Base-by-base conservation (phyloP, 2,797 vertebrate genomes). In the Hylomyscus alleni region DNA sequence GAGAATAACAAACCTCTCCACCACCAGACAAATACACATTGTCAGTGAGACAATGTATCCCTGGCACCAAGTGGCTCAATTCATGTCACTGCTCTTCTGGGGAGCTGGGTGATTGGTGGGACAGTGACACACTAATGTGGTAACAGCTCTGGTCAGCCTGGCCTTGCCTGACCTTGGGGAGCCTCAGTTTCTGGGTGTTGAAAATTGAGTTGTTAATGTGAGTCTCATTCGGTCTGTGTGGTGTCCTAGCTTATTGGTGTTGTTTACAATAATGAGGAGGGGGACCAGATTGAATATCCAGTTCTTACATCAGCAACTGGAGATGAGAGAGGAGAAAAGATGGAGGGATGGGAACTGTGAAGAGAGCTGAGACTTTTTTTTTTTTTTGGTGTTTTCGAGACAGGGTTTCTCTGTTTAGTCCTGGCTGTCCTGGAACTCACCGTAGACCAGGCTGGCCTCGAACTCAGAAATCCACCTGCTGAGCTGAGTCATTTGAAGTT, bases 1-100 rank as follows among this genome's bases (percentile, higher is more conserved):
- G 83, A 89, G 90, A 84, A 76, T 89, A 94, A 87, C 15, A 34
- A 92, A 34, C 29, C 83, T 91, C 76, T 80, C 56, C 24, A 56
- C 65, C 87, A 44, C 80, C 81, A 94, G 94, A 95, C 62, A 67
- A 77, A 96, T 31, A 29, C 0, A 72, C 2, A 17, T 12, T 72
- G 88, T 93, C 92, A 75, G 54, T 0, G 54, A 56, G 40, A 89
- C 82, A 69, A 47, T 1, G 44, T 52, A 84, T 94, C 34, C 94
- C 92, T 10, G 52, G 85, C 75, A 86, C 60, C 34, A 0, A 60
- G 94, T 0, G 22, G 82, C 82, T 91, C 82, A 34, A 7, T 75
- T 58, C 83, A 52, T 3, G 0, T 69, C 54, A 29, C 37, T 29
- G 83, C n/a, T 87, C 10, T 90, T 82, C 44, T 3, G 24, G 29